phyloP scores from a whole-genome alignment of 2,797 vertebrate genomes.

The Coluber constrictor region DNA sequence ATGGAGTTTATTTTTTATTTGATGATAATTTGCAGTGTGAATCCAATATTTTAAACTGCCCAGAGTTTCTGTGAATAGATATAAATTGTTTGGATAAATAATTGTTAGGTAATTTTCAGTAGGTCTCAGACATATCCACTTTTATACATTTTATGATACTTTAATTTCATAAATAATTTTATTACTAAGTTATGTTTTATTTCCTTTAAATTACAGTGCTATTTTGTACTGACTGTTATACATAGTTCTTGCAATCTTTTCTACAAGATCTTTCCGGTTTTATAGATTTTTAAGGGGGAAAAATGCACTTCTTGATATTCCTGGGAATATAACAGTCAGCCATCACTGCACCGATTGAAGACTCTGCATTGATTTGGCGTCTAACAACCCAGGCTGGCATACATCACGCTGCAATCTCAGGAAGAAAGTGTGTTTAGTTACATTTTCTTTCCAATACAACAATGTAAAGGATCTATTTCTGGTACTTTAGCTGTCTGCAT shows the following conservation, averaged over 20 bases:
- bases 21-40: neutral
- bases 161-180: neutral
- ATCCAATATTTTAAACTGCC: neutral
- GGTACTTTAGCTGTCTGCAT: neutral
- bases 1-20: neutral
- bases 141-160: neutral
- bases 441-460: neutral
- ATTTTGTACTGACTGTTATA: neutral
- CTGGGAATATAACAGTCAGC: neutral
- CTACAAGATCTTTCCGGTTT: neutral
- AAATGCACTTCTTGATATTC: neutral
- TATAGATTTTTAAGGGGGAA: neutral
- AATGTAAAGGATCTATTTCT: neutral
- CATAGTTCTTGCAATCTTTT: neutral
- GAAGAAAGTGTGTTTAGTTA: neutral
- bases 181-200: neutral
- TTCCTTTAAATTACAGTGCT: neutral
- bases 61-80: neutral
- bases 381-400: neutral
- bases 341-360: neutral
- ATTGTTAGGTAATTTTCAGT: neutral
- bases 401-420: neutral
- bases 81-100: neutral
- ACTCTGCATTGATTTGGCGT: neutral
- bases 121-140: neutral